phyloP scores from a whole-genome alignment of 2,888 invertebrate species.

The Drosophila fungiperda region DNA sequence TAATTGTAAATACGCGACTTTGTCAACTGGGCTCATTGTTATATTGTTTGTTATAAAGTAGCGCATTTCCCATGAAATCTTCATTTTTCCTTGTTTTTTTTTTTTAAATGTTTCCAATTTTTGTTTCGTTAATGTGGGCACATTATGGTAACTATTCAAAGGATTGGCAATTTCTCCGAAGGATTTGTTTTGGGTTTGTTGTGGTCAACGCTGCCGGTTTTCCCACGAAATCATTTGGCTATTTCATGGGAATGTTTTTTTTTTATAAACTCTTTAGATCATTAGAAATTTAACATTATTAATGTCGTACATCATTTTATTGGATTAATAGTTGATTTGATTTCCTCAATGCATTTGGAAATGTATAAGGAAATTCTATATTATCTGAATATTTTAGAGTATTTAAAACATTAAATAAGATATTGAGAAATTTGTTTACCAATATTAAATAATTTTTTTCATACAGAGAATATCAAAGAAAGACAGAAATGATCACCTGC shows the following conservation, averaged over 20 bases:
- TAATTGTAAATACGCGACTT: conserved; percentile 66
- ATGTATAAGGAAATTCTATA: background rate
- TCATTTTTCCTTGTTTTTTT: conserved; percentile 26
- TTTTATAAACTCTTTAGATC: background rate
- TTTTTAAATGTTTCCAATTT: conserved; percentile 23
- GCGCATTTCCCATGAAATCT: conserved; percentile 52
- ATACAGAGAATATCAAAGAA: background rate
- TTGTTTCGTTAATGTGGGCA: conserved; percentile 72
- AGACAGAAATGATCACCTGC: conserved; percentile 20
- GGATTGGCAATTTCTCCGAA: conserved; percentile 72
- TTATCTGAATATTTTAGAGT: background rate
- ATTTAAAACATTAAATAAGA: background rate
- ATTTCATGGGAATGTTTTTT: conserved; percentile 25
- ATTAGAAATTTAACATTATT: conserved; percentile 1
- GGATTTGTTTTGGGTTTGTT: conserved; percentile 30
- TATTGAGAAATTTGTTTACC: background rate
- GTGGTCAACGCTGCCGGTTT: conserved; percentile 19
- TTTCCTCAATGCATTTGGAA: background rate
- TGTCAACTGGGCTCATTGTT: conserved; percentile 64
- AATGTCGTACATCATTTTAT: background rate
- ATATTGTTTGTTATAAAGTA: conserved; percentile 3
- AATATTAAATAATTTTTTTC: background rate
- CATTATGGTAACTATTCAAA: conserved; percentile 66
- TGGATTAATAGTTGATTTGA: background rate
- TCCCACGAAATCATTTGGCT: conserved; percentile 52